Evolutionary conservation across 2,113 vertebrate genomes (phyloP), one percentile per base, ranked within the genome.

Genomic region (Passer montanus): DNA sequence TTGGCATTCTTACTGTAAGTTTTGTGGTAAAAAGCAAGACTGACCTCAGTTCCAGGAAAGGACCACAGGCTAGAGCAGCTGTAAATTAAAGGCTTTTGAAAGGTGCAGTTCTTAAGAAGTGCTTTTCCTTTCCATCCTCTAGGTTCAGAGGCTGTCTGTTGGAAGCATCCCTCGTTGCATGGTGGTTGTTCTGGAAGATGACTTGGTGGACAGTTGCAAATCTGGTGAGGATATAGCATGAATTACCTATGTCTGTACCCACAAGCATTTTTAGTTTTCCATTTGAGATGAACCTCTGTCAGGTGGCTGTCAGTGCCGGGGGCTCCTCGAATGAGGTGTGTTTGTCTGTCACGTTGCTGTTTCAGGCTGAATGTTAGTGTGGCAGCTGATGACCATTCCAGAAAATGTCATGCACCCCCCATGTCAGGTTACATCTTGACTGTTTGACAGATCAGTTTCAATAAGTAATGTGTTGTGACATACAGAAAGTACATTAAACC

Each of bases 121-220:
- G 23, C 39, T 91, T 73, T 90, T 94, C 37, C n/a, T 96, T 93
- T 59, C 27, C 63, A 37, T 63, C 81, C 49, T 41, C 43, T 90
- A 99, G 99, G 99, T 98, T 63, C 99, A 99, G 96, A 99, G 98
- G 74, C 98, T 99, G 22, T 98, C 99, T 41, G 98, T 99, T 91
- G 99, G 99, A 93, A 99, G 99, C 94, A 99, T 99, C 90, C 99
- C 99, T 95, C 99, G 99, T 33, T 99, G 99, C 62, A 98, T 99
- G 98, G 97, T 98, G 87, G 98, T 99, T 79, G 97, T 99, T 90
- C 97, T 99, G 76, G 99, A 99, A 97, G 99, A 99, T 91, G 99
- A 99, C 94, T 98, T 99, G 74, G 99, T 99, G 41, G 99, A 99
- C 97, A 97, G 96, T 78, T 99, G 99, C 97, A 99, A 99, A 96